Conservation (phyloP, 2,113 vertebrate genomes). For the Mellivora capensis region DNA sequence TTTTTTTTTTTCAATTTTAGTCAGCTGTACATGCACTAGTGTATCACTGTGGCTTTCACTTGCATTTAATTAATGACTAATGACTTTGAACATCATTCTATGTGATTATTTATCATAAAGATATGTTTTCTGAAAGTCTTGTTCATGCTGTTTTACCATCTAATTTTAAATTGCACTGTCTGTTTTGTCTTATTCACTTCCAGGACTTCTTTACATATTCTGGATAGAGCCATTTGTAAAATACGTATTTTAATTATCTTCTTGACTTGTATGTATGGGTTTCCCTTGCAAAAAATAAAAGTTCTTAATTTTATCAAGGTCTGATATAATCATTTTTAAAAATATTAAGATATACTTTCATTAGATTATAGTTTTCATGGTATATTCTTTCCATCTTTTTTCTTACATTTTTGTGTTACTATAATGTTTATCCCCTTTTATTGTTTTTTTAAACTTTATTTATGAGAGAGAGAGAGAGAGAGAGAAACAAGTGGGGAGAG, state of each 20-base stretch:
- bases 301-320: not conserved
- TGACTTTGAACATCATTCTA: not conserved
- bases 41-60: not conserved
- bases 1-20: not conserved
- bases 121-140: not conserved
- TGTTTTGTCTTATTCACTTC: not conserved
- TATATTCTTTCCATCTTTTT: not conserved
- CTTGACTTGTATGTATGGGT: not conserved
- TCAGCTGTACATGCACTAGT: not conserved
- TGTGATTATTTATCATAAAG: too few relatives aligned
- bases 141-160: not conserved
- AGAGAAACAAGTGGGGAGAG: not conserved
- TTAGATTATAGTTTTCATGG: not conserved
- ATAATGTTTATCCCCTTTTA: not conserved
- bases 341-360: not conserved
- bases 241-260: not conserved
- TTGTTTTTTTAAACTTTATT: not conserved
- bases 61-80: not conserved
- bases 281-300: not conserved
- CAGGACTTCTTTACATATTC: not conserved
- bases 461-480: not conserved
- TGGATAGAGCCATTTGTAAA: not conserved
- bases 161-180: not conserved
- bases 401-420: not conserved
- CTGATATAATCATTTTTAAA: not conserved